Evolutionary conservation across 2,113 vertebrate genomes (phyloP).

Genomic region (Notarius lentiginosus): DNA sequence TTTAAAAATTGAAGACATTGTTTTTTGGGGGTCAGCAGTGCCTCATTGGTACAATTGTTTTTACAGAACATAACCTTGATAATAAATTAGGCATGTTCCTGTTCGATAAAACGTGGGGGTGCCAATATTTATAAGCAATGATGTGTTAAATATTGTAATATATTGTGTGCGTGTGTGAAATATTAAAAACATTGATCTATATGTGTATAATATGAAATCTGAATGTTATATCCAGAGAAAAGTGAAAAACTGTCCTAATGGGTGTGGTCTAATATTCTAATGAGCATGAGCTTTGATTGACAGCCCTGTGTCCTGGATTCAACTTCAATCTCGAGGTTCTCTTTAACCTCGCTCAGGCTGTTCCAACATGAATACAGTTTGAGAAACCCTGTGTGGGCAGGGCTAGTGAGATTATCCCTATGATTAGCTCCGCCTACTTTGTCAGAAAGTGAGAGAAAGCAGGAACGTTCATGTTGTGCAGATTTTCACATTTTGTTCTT

Average conservation of each 20-base stretch:
- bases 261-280: background rate
- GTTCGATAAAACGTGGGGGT: background rate
- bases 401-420: background rate
- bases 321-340: background rate
- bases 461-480: background rate
- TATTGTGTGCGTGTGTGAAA: background rate
- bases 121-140: background rate
- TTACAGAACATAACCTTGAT: no score
- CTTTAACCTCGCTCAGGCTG: background rate
- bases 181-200: background rate
- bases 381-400: background rate
- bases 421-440: background rate
- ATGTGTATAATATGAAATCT: background rate
- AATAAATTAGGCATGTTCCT: background rate
- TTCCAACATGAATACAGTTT: background rate
- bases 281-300: background rate
- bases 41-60: background rate
- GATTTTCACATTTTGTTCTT: constrained; percentile 17
- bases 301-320: background rate
- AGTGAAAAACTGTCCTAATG: background rate
- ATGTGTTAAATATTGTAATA: background rate
- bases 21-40: background rate
- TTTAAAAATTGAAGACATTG: no score
- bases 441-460: background rate
- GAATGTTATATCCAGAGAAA: background rate